Percentiles rank a stretch among this genome's conserved stretches.
These are phyloP conservation scores for Struthidea cinerea DNA, from an alignment of 2,113 vertebrate genomes.

Conservation along the genomic window DNA sequence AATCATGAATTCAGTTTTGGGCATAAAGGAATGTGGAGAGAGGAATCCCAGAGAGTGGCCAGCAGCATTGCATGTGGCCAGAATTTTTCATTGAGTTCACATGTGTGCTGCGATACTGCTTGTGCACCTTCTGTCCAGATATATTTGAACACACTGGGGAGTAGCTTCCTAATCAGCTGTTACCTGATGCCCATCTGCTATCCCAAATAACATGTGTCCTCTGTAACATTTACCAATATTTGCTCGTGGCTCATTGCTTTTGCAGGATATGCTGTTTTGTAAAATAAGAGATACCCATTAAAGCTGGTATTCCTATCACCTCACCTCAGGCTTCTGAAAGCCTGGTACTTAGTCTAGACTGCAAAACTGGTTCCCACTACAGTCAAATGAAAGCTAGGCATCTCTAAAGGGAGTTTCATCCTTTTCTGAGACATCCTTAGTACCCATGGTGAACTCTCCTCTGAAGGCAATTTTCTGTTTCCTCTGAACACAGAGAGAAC, in stretches of 20 bases:
- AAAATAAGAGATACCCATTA: background rate
- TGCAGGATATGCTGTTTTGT: background rate
- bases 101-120: background rate
- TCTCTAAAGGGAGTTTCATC: background rate
- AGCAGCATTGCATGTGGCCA: background rate
- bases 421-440: background rate
- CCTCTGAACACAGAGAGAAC: background rate
- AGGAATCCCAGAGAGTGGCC: background rate
- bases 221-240: background rate
- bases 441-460: background rate
- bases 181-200: conserved; percentile 45
- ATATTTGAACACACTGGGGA: conserved; percentile 23
- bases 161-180: conserved; percentile 21
- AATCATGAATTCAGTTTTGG: conserved; percentile 23
- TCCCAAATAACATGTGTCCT: background rate
- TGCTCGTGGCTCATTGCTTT: background rate
- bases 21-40: background rate
- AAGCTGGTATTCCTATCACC: background rate
- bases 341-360: background rate
- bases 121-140: conserved; percentile 35
- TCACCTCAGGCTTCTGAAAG: background rate
- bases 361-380: background rate
- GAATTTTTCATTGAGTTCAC: conserved; percentile 26
- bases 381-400: background rate
- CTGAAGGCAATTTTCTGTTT: background rate